Conservation (phyloP, 2,113 vertebrate genomes). For the Datnioides undecimradiatus region DNA sequence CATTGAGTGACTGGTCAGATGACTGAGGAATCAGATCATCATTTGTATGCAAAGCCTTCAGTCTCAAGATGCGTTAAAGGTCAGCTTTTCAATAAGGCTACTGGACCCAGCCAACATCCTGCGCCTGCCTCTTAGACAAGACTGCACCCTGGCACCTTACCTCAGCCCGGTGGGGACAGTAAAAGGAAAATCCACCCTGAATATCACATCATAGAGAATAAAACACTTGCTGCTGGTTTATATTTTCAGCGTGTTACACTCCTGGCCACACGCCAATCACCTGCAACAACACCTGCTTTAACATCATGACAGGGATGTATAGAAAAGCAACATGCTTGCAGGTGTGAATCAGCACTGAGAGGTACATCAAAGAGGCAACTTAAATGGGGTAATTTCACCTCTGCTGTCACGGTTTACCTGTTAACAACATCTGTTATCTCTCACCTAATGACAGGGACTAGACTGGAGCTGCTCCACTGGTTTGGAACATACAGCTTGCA, state of each 20-base stretch:
- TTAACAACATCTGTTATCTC: slow-evolving; percentile 15
- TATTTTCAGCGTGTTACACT: slow-evolving; percentile 15
- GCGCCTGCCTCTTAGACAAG: slow-evolving; percentile 1
- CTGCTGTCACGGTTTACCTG: slow-evolving; percentile 4
- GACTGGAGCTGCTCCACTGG: slow-evolving; percentile 36
- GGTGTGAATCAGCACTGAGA: neutral
- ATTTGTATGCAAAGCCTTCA: slow-evolving; percentile 79
- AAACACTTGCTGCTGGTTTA: neutral
- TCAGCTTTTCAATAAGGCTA: slow-evolving; percentile 70
- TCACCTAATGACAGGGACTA: slow-evolving; percentile 16
- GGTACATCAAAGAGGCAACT: slow-evolving; percentile 7
- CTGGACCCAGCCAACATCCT: slow-evolving; percentile 35
- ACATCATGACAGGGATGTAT: neutral
- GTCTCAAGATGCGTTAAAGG: slow-evolving; percentile 78
- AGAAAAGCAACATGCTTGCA: slow-evolving; percentile 3
- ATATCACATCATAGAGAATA: neutral
- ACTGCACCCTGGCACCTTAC: slow-evolving; percentile 39
- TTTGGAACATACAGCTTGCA: slow-evolving; percentile 36
- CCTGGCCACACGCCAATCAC: neutral
- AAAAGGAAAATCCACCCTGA: slow-evolving; percentile 10
- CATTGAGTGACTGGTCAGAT: slow-evolving; percentile 49
- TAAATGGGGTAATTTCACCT: slow-evolving; percentile 5
- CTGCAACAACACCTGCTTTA: slow-evolving; percentile 3
- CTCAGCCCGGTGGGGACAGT: slow-evolving; percentile 24
- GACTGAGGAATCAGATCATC: slow-evolving; percentile 48